Conservation (phyloP, 2,888 invertebrate species). For the Copidosoma aretas region DNA sequence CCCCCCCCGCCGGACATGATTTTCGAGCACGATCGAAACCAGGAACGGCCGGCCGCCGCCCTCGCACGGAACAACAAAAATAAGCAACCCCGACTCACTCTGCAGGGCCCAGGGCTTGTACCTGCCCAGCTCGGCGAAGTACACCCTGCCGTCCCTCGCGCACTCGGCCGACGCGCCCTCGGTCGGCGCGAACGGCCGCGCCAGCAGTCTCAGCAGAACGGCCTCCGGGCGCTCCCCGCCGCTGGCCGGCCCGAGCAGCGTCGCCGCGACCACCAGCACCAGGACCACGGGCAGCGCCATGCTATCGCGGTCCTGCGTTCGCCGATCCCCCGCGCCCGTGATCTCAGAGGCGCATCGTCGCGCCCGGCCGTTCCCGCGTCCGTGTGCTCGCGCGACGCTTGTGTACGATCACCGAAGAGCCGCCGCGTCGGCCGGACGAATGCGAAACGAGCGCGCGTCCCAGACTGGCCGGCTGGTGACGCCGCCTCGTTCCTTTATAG, state of each 20-base stretch:
- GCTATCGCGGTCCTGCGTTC: too few species aligned
- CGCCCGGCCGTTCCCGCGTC: too few species aligned
- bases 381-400: too few species aligned
- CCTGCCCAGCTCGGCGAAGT: slow-evolving; percentile 45
- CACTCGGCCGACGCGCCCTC: slow-evolving; percentile 48
- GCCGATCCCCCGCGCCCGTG: too few species aligned
- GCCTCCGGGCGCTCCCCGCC: slow-evolving; percentile 46
- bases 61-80: too few species aligned
- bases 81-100: slow-evolving; percentile 49
- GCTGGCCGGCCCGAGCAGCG: not conserved
- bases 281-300: too few species aligned
- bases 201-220: slow-evolving; percentile 46
- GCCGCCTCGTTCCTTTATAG: slow-evolving; percentile 42
- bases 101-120: slow-evolving; percentile 56
- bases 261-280: not conserved
- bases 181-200: slow-evolving; percentile 49
- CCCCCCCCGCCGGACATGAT: too few species aligned
- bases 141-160: slow-evolving; percentile 47
- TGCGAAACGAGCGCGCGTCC: slow-evolving; percentile 25
- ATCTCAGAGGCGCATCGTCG: too few species aligned
- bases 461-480: slow-evolving; percentile 32
- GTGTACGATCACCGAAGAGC: too few species aligned
- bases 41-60: too few species aligned
- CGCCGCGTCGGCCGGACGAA: slow-evolving; percentile 15
- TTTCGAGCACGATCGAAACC: too few species aligned